Percentiles rank a stretch among this genome's conserved stretches.
Evolutionary conservation across 2,888 invertebrate genomes (phyloP).

Genomic region (Theodoxus fluviatilis): DNA sequence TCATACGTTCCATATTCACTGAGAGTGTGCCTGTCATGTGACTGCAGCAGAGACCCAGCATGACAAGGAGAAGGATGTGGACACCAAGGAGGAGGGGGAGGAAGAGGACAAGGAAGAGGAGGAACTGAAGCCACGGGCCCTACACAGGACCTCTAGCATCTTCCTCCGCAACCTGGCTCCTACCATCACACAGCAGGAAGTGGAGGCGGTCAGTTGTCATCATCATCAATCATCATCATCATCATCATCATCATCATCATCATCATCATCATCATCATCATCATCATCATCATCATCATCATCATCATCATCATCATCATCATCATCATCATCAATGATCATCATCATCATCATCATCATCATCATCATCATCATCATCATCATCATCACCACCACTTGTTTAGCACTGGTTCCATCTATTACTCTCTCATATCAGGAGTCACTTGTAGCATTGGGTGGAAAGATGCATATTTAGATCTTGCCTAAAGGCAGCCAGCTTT

Average conservation of each 20-base stretch:
- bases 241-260: neutral
- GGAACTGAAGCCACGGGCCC: conserved; percentile 66
- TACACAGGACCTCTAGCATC: conserved; percentile 96
- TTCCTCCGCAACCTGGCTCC: conserved; percentile 95
- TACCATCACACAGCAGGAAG: conserved; percentile 93
- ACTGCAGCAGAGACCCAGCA: conserved; percentile 19
- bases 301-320: conserved; percentile 13
- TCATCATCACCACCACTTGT: conserved; percentile 22
- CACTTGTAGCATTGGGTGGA: too few relatives aligned
- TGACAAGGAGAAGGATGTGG: conserved; percentile 42
- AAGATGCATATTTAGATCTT: too few relatives aligned
- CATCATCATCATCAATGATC: conserved; percentile 10
- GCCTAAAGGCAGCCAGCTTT: too few relatives aligned
- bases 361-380: conserved; percentile 19
- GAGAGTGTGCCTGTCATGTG: too few relatives aligned
- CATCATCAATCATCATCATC: neutral
- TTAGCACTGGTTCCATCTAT: too few relatives aligned
- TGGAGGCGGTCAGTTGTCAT: conserved; percentile 90
- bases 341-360: conserved; percentile 14
- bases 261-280: neutral
- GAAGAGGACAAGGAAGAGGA: conserved; percentile 44
- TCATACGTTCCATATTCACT: too few relatives aligned
- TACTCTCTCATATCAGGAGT: too few relatives aligned
- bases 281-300: conserved; percentile 18
- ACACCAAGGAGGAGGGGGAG: conserved; percentile 41